Evolutionary conservation across 1,140 invertebrate genomes (phyloP), one percentile per base, ranked within the genome.

Genomic region (Drosophila ohnishii): DNA sequence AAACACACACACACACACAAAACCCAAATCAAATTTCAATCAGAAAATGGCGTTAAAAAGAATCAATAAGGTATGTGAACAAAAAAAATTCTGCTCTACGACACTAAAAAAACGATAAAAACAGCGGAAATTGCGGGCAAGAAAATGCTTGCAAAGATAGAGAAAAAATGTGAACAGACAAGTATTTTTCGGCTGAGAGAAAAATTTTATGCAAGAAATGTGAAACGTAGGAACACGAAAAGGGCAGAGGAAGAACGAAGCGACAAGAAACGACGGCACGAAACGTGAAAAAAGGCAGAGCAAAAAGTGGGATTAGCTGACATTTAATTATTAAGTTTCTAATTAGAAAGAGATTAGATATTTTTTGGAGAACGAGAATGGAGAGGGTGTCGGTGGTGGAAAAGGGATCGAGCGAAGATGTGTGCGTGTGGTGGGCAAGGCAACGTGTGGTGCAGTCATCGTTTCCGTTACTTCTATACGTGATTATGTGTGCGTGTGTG

Each of bases 21-120:
- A 84, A 69, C 88, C 71, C 78, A 90, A 90, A 90, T 91, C 87
- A 91, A 91, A 91, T 91, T 91, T 88, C 84, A 91, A 90, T 89
- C 90, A 90, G 82, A 90, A 91, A 96, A 97, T 97, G 97, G 96
- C 97, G 94, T 95, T 97, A 95, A 97, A 97, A 95, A 94, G 97
- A 96, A 97, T 97, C 94, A 97, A 97, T 95, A 97, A 97, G 96
- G 96, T 97, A 95, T 92, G 95, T 95, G 91, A 84, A 91, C 77
- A 75, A 82, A 85, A 42, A 42, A 55, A 63, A 78, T 57, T 72
- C 50, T 63, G 48, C 30, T 67, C 45, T 51, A 28, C 65, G 19
- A 53, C 64, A 72, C 70, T 28, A 69, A 51, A 40, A 57, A 55
- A 78, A 45, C 34, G 13, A 37, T 25, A n/a, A n/a, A 55, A 55